phyloP scores from a whole-genome alignment of 2,888 invertebrate species.

The Ophioninae sp. region DNA sequence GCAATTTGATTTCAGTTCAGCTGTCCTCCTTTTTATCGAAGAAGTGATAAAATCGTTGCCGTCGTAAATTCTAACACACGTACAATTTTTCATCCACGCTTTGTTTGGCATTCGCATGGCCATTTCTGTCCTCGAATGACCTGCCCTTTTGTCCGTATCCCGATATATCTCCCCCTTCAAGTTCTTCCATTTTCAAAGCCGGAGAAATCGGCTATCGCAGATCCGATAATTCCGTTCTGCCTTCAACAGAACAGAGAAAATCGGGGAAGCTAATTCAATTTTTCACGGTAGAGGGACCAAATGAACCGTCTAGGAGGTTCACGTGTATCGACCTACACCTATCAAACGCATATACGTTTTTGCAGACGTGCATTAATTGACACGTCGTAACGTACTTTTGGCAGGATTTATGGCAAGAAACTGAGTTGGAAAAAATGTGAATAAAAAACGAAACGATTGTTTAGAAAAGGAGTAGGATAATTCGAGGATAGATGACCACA shows the following conservation, averaged over 20 bases:
- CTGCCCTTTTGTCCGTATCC: slow-evolving; percentile 5
- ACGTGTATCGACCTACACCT: no score
- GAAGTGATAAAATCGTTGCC: background rate
- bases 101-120: background rate
- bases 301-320: no score
- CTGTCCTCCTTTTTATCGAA: background rate
- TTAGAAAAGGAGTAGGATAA: no score
- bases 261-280: no score
- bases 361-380: no score
- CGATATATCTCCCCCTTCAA: background rate
- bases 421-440: no score
- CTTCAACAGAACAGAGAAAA: no score
- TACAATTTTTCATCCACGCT: background rate
- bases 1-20: background rate
- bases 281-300: background rate
- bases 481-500: no score
- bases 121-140: background rate
- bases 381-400: no score
- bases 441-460: no score
- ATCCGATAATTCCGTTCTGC: slow-evolving; percentile 26
- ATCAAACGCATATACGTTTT: no score
- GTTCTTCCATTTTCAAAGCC: background rate
- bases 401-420: no score
- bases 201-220: slow-evolving; percentile 20
- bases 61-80: background rate